Evolutionary conservation across 1,140 invertebrate genomes (phyloP).

Genomic region (Leptopilina clavipes): DNA sequence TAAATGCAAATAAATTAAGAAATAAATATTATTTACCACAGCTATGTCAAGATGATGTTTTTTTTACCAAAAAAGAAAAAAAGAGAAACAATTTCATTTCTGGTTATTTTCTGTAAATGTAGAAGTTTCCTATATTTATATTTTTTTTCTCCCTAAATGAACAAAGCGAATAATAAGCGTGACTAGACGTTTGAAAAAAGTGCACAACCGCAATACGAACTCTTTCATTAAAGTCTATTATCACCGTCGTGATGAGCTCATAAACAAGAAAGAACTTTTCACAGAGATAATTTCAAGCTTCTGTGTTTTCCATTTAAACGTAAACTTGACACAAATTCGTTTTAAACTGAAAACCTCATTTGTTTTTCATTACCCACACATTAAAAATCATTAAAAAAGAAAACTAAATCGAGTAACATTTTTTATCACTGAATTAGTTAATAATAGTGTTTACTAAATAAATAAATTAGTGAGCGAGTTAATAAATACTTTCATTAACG

Average conservation of each 20-base stretch:
- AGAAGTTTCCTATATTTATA: background rate
- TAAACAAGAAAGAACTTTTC: background rate
- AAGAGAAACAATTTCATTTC: too few relatives aligned
- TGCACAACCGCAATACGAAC: constrained; percentile 26
- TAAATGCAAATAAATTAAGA: too few relatives aligned
- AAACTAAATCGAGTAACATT: too few relatives aligned
- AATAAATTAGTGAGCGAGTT: too few relatives aligned
- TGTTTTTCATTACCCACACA: background rate
- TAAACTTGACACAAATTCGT: constrained; percentile 12
- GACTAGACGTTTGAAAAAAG: constrained; percentile 23
- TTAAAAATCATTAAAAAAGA: background rate
- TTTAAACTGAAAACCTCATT: background rate
- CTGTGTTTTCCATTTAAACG: background rate
- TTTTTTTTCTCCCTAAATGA: background rate
- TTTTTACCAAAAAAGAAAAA: too few relatives aligned
- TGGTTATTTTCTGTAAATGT: background rate
- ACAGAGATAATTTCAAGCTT: background rate
- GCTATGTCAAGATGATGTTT: background rate
- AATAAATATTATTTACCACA: too few relatives aligned
- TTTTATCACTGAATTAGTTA: too few relatives aligned
- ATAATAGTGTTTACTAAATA: too few relatives aligned
- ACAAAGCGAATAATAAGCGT: constrained; percentile 19
- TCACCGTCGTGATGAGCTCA: constrained; percentile 6
- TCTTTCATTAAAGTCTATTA: constrained; percentile 20
- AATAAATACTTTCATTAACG: too few relatives aligned